Evolutionary conservation across 2,797 vertebrate genomes (phyloP).

Genomic region (Gallinago solitaria): DNA sequence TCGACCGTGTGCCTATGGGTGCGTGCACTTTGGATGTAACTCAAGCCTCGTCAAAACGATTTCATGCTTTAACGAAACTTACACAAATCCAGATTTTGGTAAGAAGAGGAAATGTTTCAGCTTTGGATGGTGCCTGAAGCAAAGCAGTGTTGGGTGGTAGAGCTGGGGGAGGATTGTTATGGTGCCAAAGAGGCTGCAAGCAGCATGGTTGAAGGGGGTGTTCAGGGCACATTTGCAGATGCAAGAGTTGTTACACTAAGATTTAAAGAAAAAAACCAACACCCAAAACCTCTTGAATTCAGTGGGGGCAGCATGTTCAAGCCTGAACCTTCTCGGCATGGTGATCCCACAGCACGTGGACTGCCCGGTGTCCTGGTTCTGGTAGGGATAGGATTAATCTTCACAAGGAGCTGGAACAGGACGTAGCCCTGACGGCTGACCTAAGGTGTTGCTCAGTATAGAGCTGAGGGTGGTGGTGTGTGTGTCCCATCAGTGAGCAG

Average conservation of each 20-base stretch:
- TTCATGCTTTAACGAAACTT: neutral
- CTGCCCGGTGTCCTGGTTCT: neutral
- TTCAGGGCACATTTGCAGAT: neutral
- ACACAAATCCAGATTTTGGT: neutral
- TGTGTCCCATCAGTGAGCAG: neutral
- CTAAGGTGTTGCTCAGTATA: too few species aligned
- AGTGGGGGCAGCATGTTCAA: neutral
- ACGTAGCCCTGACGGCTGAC: neutral
- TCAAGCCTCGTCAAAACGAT: neutral
- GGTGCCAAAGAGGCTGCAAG: neutral
- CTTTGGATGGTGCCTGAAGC: neutral
- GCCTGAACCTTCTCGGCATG: neutral
- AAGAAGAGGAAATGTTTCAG: neutral
- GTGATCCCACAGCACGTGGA: neutral
- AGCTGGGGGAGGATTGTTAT: neutral
- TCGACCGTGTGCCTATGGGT: fast-evolving
- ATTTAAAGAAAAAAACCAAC: neutral
- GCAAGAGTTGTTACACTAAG: neutral
- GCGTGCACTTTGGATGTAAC: neutral
- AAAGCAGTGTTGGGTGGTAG: neutral
- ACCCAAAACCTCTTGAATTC: neutral
- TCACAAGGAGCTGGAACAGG: neutral
- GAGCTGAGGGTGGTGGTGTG: neutral
- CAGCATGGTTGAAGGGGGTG: neutral
- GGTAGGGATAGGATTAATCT: neutral